phyloP scores from a whole-genome alignment of 1,140 invertebrate genomes.

The Papilio aristodemus region DNA sequence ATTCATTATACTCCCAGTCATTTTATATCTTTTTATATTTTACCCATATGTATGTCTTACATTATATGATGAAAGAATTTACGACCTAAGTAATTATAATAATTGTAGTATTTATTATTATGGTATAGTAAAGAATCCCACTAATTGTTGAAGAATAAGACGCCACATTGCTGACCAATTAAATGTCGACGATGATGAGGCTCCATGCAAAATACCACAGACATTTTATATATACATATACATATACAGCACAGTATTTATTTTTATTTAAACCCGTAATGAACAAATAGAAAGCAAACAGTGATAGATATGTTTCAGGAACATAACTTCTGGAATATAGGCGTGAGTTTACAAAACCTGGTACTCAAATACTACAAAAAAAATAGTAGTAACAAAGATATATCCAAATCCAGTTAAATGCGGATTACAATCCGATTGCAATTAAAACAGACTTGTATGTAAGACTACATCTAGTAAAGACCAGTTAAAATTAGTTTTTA shows the following conservation, averaged over 20 bases:
- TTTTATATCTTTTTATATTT: not conserved
- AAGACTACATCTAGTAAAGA: not conserved
- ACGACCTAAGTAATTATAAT: conserved; percentile 1
- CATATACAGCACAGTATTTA: too few relatives aligned
- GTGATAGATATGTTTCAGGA: too few relatives aligned
- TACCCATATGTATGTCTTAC: not conserved
- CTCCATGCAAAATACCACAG: not conserved
- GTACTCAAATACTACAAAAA: too few relatives aligned
- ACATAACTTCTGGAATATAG: too few relatives aligned
- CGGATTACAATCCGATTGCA: not conserved
- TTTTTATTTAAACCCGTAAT: too few relatives aligned
- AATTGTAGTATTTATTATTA: not conserved
- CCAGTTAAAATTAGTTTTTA: not conserved
- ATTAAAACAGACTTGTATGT: not conserved
- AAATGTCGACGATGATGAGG: not conserved
- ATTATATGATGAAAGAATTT: not conserved
- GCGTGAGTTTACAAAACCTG: too few relatives aligned
- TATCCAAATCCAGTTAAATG: too few relatives aligned
- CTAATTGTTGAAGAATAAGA: conserved; percentile 3
- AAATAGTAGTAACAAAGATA: too few relatives aligned
- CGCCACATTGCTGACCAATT: not conserved
- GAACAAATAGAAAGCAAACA: not conserved
- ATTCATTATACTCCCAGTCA: too few relatives aligned
- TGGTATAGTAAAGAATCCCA: not conserved
- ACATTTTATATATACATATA: not conserved